Base-by-base conservation (phyloP, 1,140 invertebrate species). In the Manduca sexta region DNA sequence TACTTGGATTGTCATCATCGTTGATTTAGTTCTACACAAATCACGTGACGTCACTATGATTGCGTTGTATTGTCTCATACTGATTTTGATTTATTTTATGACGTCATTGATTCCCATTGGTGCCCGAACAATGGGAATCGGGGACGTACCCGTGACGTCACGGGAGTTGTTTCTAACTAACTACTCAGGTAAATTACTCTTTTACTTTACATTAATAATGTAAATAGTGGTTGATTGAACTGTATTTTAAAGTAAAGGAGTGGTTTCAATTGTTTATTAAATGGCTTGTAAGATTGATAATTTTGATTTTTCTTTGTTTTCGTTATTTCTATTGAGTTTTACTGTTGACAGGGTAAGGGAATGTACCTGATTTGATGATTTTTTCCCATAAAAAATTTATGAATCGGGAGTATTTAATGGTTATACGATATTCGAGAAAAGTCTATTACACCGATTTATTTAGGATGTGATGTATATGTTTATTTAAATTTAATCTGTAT, bases 371-470 rank as follows among this genome's bases (percentile, higher is more conserved):
- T 78, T 84, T 50, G 63, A 59, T 76, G 75, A 61, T 72, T 81
- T 84, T 80, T 81, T 81, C 40, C 12, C 1, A 52, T 63, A 79
- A 84, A 83, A 83, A 79, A 62, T 74, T 68, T 56, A 74, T 39
- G 64, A 84, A 67, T 74, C 64, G 69, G 74, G 80, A 45, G 71
- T 49, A 40, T 17, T 12, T 16, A 16, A 14, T 8, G 7, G 31
- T 37, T 30, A 31, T 44, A 31, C 39, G 31, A 17, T 15, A 7
- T 35, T 46, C n/a, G 8, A 46, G 21, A 21, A 46, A 29, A 10
- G 0, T 30, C 13, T 29, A 3, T 8, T 2, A 30, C 4, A 12
- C n/a, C 2, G 0, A n/a, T 0, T 12, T n/a, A n/a, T n/a, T n/a
- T n/a, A n/a, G n/a, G n/a, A n/a, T n/a, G n/a, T n/a, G n/a, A n/a